Conservation (phyloP, 2,888 invertebrate species). For the Acronicta aceris region DNA sequence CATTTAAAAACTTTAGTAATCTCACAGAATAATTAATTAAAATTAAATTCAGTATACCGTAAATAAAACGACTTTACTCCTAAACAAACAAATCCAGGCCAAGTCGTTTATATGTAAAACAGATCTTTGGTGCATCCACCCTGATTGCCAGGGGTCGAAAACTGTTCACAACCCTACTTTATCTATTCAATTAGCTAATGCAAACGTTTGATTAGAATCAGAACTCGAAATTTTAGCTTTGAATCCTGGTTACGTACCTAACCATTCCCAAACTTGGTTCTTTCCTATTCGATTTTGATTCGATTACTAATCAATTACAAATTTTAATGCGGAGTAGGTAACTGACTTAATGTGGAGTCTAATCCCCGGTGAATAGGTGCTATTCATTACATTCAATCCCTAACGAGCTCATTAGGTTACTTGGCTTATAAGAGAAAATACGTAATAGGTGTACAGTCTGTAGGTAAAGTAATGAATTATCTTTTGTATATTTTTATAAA, state of each 20-base stretch:
- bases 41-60: not conserved
- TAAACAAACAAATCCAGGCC: not conserved
- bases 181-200: conserved; percentile 33
- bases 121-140: not conserved
- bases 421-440: conserved; percentile 8
- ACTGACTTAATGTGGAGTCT: conserved; percentile 16
- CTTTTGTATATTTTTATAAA: conserved; percentile 18
- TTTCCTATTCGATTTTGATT: conserved; percentile 7
- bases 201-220: conserved; percentile 15
- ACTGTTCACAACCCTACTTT: conserved; percentile 1
- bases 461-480: conserved; percentile 42
- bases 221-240: conserved; percentile 6
- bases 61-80: not conserved
- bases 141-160: conserved; percentile 12
- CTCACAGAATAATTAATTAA: no score
- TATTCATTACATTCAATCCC: conserved; percentile 30
- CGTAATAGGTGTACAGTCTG: conserved; percentile 5
- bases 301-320: conserved; percentile 26
- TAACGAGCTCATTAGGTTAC: conserved; percentile 43
- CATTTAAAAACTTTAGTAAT: no score
- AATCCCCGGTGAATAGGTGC: conserved; percentile 11
- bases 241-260: conserved; percentile 5
- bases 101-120: conserved; percentile 4
- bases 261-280: not conserved
- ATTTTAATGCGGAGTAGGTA: conserved; percentile 10